phyloP scores from a whole-genome alignment of 2,888 invertebrate species.

The Cosmia trapezina region DNA sequence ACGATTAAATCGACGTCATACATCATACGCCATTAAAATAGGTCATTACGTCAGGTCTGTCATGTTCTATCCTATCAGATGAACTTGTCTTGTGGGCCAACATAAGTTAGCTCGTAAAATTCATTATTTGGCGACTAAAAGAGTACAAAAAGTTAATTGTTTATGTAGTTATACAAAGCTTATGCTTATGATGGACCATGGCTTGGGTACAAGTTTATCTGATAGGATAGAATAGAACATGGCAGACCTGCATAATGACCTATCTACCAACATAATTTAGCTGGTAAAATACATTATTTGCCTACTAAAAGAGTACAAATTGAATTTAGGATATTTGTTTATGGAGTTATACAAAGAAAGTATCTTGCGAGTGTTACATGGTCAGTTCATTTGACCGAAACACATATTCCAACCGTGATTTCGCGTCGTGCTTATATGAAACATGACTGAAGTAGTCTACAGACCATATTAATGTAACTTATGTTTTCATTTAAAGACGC shows the following conservation, averaged over 20 bases:
- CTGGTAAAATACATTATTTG: conserved; percentile 7
- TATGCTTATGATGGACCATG: too few relatives aligned
- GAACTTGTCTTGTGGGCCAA: conserved; percentile 8
- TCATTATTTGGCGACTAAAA: conserved; percentile 5
- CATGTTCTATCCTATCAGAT: conserved; percentile 57
- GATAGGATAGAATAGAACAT: too few relatives aligned
- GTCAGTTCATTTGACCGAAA: conserved; percentile 29
- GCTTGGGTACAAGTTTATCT: too few relatives aligned
- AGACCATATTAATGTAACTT: conserved; percentile 39
- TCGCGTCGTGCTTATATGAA: conserved; percentile 37
- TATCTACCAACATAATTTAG: background rate
- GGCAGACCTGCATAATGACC: too few relatives aligned
- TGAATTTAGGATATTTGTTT: background rate
- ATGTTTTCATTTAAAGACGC: conserved; percentile 66
- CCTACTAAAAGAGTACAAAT: background rate
- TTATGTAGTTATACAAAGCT: background rate
- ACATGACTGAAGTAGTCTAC: conserved; percentile 39
- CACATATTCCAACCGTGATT: conserved; percentile 38
- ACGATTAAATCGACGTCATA: conserved; percentile 64
- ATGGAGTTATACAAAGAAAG: background rate
- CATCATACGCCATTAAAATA: conserved; percentile 56
- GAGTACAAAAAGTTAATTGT: background rate
- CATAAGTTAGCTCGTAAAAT: conserved; percentile 1
- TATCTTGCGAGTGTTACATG: conserved; percentile 2
- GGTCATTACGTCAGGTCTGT: conserved; percentile 60